A percentile compares a stretch with the other conserved stretches of the same genome.
Conservation (phyloP, 2,888 invertebrate species). For the Idaea dimidiata region DNA sequence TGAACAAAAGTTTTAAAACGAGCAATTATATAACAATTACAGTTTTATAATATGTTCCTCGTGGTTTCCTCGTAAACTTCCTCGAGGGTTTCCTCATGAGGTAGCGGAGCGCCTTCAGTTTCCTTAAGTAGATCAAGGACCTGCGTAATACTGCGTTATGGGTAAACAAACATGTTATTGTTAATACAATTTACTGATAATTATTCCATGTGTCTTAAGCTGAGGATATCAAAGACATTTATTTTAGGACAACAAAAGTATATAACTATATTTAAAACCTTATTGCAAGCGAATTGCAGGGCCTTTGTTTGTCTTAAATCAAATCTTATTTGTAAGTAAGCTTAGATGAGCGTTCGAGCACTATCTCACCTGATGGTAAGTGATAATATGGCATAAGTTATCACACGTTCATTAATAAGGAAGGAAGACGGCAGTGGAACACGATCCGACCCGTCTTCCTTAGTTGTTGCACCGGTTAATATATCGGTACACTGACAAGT, state of each 20-base stretch:
- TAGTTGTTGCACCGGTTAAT: no score
- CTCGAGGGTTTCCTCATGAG: neutral
- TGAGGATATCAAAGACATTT: neutral
- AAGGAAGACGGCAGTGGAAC: no score
- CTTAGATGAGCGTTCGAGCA: no score
- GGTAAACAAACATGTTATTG: constrained; percentile 1
- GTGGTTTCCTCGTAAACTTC: neutral
- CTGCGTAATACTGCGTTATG: neutral
- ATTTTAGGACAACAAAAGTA: neutral
- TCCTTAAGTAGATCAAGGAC: neutral
- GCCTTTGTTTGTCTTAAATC: no score
- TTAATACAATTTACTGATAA: neutral
- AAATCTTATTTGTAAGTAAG: no score
- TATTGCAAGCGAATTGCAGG: no score
- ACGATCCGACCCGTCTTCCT: no score
- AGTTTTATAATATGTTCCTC: neutral
- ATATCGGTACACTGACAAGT: no score
- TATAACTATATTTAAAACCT: no score
- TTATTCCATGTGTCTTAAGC: neutral
- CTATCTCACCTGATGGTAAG: no score
- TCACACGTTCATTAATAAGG: no score
- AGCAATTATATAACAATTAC: neutral
- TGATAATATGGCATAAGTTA: no score
- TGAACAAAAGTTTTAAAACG: neutral
- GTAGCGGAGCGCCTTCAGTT: neutral